phyloP scores from a whole-genome alignment of 2,113 vertebrate genomes.

The Aspidoscelis tigris region DNA sequence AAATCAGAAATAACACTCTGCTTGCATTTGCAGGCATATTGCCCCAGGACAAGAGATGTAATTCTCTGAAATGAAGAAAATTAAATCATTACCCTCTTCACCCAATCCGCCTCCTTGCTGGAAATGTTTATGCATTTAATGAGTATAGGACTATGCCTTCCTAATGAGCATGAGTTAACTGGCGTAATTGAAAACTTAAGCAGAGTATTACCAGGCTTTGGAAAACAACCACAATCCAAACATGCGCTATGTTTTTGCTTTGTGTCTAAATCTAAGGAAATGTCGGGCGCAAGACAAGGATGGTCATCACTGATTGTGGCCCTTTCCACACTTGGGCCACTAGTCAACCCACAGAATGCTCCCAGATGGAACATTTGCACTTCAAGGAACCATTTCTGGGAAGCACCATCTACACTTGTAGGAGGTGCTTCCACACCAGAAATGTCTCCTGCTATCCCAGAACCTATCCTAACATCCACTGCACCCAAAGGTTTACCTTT shows the following conservation, averaged over 20 bases:
- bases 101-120: conserved; percentile 64
- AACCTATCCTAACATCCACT: too few relatives aligned
- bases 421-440: too few relatives aligned
- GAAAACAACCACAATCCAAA: too few relatives aligned
- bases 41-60: conserved; percentile 70
- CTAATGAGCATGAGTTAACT: conserved; percentile 67
- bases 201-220: conserved; percentile 10
- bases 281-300: conserved; percentile 8
- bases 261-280: neutral
- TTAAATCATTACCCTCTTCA: conserved; percentile 73
- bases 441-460: too few relatives aligned
- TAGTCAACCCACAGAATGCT: too few relatives aligned
- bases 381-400: too few relatives aligned
- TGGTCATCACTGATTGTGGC: neutral
- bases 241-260: too few relatives aligned
- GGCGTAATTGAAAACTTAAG: conserved; percentile 70
- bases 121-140: conserved; percentile 72
- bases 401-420: too few relatives aligned
- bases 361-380: too few relatives aligned
- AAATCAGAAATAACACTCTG: conserved; percentile 67
- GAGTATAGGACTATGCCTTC: conserved; percentile 62
- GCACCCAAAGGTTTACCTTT: too few relatives aligned
- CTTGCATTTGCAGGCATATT: conserved; percentile 68
- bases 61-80: conserved; percentile 73
- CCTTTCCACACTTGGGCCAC: neutral